A percentile compares a stretch with the other conserved stretches of the same genome.
Evolutionary conservation across 2,797 vertebrate species (phyloP).

Genomic region (Gobio occitaniae): DNA sequence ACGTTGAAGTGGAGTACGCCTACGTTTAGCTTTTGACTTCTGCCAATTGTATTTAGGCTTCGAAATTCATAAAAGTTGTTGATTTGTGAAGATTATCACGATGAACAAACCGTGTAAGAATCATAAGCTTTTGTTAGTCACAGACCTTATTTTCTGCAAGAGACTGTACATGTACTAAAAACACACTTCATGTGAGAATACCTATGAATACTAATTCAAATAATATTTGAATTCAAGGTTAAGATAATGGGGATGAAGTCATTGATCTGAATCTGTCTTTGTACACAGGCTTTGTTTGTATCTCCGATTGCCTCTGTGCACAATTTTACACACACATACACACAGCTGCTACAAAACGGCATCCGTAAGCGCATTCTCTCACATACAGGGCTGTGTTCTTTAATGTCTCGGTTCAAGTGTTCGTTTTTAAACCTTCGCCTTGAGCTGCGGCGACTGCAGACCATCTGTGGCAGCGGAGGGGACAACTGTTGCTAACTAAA

Average conservation of each 20-base stretch:
- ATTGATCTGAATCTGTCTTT: slow-evolving; percentile 15
- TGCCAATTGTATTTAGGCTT: too few relatives aligned
- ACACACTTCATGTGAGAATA: background rate
- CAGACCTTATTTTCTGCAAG: background rate
- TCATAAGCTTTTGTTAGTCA: background rate
- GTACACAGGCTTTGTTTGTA: background rate
- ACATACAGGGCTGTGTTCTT: slow-evolving; percentile 4
- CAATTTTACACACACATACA: background rate
- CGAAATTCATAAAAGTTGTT: too few relatives aligned
- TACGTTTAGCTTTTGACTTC: too few relatives aligned
- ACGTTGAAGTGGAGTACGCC: too few relatives aligned
- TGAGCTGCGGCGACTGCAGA: slow-evolving; percentile 71
- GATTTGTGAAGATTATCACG: too few relatives aligned
- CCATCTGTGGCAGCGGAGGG: slow-evolving; percentile 94
- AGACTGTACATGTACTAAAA: background rate
- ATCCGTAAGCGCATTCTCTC: background rate
- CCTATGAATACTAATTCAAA: background rate
- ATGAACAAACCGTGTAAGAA: background rate
- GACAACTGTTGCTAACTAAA: slow-evolving; percentile 99
- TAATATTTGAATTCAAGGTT: background rate
- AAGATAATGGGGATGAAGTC: background rate
- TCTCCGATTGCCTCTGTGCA: background rate
- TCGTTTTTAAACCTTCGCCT: slow-evolving; percentile 71
- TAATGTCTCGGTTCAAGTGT: slow-evolving; percentile 65
- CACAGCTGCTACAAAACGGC: background rate